Conservation (phyloP, 2,888 invertebrate species). For the Tolmerus cingulatus region DNA sequence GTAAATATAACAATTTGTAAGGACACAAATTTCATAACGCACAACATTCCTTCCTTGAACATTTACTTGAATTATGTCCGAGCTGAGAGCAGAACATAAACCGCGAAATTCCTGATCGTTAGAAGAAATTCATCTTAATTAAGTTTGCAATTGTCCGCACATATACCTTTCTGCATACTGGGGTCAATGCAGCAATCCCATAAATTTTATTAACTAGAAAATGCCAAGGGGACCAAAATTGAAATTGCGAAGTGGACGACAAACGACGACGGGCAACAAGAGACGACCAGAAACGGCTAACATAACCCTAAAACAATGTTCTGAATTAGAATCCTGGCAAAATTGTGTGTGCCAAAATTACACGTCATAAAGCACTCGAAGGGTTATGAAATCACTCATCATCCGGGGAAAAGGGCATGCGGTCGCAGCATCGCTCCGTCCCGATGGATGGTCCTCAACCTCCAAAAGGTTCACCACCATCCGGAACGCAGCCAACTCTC, state of each 20-base stretch:
- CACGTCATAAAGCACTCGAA: conserved; percentile 6
- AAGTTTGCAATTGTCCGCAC: not conserved
- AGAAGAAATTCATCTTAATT: not conserved
- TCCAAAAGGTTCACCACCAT: not conserved
- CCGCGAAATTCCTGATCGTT: not conserved
- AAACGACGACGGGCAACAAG: not conserved
- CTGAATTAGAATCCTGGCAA: not conserved
- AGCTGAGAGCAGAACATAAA: not conserved
- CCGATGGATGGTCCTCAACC: too few relatives aligned
- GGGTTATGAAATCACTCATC: conserved; percentile 9
- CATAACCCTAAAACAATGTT: not conserved
- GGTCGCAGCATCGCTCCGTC: not conserved
- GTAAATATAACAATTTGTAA: not conserved
- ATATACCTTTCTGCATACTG: not conserved
- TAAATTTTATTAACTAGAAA: not conserved
- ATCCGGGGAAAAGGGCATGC: not conserved
- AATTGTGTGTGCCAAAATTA: not conserved
- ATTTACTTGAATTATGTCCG: not conserved
- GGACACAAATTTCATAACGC: not conserved
- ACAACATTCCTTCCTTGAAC: not conserved
- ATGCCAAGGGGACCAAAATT: not conserved
- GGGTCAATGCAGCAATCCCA: not conserved
- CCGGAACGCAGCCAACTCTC: not conserved
- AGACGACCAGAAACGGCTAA: not conserved
- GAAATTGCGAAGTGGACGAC: not conserved